Conservation (phyloP, 2,888 invertebrate species). For the Eulithis prunata region DNA sequence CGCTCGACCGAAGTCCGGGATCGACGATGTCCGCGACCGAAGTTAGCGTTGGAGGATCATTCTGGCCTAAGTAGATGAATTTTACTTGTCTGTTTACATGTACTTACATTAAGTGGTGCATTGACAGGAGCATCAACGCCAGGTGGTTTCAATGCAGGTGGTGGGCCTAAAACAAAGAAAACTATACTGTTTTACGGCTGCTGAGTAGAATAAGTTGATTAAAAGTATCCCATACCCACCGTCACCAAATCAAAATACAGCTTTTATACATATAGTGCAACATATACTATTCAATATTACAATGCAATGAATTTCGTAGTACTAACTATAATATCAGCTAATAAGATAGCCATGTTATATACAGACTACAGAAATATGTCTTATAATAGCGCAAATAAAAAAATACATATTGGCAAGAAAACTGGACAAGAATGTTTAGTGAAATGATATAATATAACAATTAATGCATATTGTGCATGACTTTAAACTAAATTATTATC, state of each 20-base stretch:
- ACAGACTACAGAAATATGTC: background rate
- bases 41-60: too few relatives aligned
- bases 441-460: constrained; percentile 4
- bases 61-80: too few relatives aligned
- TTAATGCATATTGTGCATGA: constrained; percentile 5
- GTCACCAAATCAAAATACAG: constrained; percentile 26
- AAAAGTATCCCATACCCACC: background rate
- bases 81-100: background rate
- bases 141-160: constrained; percentile 68
- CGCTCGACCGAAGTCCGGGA: too few relatives aligned
- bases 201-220: background rate
- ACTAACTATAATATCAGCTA: background rate
- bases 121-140: constrained; percentile 71
- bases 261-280: constrained; percentile 12
- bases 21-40: too few relatives aligned
- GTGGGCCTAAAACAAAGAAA: constrained; percentile 68
- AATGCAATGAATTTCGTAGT: constrained; percentile 5
- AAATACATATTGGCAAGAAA: background rate
- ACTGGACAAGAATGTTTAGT: background rate
- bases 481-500: background rate
- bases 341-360: background rate
- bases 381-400: constrained; percentile 8
- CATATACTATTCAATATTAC: background rate
- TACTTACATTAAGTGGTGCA: constrained; percentile 63
- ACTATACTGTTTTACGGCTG: constrained; percentile 21